Conservation (phyloP, 2,797 vertebrate species). For the Thaleichthys pacificus region DNA sequence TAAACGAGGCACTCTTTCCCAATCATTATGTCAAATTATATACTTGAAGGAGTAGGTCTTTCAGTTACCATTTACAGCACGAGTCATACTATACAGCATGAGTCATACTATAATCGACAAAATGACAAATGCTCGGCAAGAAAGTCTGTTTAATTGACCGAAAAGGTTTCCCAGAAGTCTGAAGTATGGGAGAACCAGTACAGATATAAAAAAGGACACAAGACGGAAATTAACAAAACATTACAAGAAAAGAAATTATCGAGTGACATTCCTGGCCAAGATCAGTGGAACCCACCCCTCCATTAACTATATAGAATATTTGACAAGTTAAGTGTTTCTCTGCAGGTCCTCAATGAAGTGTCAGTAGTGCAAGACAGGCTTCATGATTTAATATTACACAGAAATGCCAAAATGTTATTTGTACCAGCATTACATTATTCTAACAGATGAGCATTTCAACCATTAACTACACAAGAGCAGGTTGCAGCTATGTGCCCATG, state of each 20-base stretch:
- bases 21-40: neutral
- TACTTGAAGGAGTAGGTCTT: no score
- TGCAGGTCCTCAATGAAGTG: neutral
- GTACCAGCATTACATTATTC: neutral
- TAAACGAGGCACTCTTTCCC: constrained; percentile 36
- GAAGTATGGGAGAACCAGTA: constrained; percentile 25
- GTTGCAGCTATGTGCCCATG: constrained; percentile 2
- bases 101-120: neutral
- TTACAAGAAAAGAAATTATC: constrained; percentile 31
- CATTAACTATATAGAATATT: constrained; percentile 18
- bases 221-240: constrained; percentile 40
- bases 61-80: no score
- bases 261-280: constrained; percentile 37
- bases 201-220: constrained; percentile 30
- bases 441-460: constrained; percentile 16
- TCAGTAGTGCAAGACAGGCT: constrained; percentile 1
- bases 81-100: no score
- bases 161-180: constrained; percentile 29
- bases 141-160: constrained; percentile 61
- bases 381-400: constrained; percentile 1
- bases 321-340: neutral
- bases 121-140: constrained; percentile 27
- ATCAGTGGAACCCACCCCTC: constrained; percentile 1
- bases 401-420: constrained; percentile 14
- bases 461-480: constrained; percentile 10